Evolutionary conservation across 2,888 invertebrate genomes (phyloP).

Genomic region (Andrena hattorfiana): DNA sequence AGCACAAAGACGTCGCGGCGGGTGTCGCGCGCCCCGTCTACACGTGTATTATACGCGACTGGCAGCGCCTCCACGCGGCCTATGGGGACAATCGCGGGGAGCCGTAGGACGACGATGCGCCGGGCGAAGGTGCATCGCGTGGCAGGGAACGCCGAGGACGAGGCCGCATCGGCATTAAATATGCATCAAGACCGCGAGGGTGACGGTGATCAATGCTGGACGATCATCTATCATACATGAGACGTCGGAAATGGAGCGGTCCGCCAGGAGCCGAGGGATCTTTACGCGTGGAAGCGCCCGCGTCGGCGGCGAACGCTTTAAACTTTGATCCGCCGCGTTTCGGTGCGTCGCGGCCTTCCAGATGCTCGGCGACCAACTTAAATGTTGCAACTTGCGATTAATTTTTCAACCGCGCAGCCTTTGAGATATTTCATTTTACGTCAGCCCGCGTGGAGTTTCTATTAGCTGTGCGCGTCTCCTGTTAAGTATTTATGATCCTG

Average conservation of each 20-base stretch:
- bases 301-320: constrained; percentile 19
- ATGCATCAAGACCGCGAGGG: constrained; percentile 68
- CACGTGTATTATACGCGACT: constrained; percentile 63
- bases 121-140: constrained; percentile 36
- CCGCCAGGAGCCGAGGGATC: constrained; percentile 34
- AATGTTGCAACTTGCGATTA: constrained; percentile 5
- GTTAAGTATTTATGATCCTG: background rate
- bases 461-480: background rate
- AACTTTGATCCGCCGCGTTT: constrained; percentile 46
- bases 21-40: constrained; percentile 58
- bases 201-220: constrained; percentile 64
- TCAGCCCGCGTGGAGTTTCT: background rate
- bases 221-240: constrained; percentile 72
- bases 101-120: constrained; percentile 16
- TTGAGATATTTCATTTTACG: background rate
- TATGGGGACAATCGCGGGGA: constrained; percentile 7
- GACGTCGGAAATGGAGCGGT: constrained; percentile 35
- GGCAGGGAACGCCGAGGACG: constrained; percentile 48
- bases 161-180: constrained; percentile 68
- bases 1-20: constrained; percentile 69
- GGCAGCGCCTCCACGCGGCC: constrained; percentile 40
- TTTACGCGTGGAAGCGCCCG: constrained; percentile 19
- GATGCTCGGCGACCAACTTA: background rate
- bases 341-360: background rate
- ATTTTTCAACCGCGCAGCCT: background rate